phyloP scores from a whole-genome alignment of 2,113 vertebrate genomes.

The Corvus hawaiiensis region DNA sequence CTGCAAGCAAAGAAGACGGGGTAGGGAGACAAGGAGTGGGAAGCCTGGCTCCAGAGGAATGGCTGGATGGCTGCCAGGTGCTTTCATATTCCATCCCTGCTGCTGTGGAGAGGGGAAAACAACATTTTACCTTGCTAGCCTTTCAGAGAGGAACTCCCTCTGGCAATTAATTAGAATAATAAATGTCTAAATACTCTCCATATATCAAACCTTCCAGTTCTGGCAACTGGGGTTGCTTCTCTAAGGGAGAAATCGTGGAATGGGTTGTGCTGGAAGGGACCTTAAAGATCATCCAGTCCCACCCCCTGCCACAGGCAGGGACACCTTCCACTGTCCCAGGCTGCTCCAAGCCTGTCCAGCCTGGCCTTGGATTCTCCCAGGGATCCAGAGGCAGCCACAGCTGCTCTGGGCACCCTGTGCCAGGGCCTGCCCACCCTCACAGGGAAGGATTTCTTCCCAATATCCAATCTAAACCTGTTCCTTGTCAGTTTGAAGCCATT shows the following conservation, averaged over 20 bases:
- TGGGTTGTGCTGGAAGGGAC: background rate
- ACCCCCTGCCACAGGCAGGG: background rate
- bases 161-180: background rate
- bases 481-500: background rate
- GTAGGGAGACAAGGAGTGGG: background rate
- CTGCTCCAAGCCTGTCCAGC: rapidly evolving
- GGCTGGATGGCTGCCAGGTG: background rate
- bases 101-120: background rate
- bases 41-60: background rate
- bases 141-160: background rate
- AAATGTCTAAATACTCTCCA: background rate
- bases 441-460: background rate
- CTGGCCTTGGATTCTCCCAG: background rate
- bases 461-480: background rate
- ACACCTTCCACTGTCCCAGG: background rate
- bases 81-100: background rate
- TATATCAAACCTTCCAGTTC: background rate
- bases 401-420: background rate
- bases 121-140: background rate
- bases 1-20: background rate
- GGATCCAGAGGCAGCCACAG: background rate
- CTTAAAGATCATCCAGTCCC: background rate
- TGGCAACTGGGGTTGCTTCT: background rate
- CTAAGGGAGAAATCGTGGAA: background rate
- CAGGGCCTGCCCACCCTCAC: background rate